Conservation (phyloP, 2,888 invertebrate genomes). For the Xestia xanthographa region DNA sequence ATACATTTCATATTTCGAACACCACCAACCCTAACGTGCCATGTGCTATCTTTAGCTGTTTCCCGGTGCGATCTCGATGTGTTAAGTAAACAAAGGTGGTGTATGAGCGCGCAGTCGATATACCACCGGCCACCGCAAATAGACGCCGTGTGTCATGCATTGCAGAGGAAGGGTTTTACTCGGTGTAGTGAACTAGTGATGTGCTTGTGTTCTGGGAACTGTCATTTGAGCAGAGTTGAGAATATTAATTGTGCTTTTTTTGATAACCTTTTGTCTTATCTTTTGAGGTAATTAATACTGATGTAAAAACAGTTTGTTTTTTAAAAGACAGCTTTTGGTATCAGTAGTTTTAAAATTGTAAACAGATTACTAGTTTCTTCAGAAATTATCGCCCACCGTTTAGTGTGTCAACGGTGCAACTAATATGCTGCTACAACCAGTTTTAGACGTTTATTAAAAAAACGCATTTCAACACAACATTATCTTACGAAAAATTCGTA, state of each 20-base stretch:
- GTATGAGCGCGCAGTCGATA: constrained; percentile 82
- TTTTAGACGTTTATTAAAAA: background rate
- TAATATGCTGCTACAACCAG: background rate
- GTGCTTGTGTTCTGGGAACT: constrained; percentile 19
- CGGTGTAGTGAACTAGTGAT: constrained; percentile 16
- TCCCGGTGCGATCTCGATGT: constrained; percentile 76
- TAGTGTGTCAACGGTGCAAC: no score
- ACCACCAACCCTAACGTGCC: constrained; percentile 58
- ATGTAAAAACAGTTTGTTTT: background rate
- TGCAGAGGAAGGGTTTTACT: constrained; percentile 67
- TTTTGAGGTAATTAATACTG: background rate
- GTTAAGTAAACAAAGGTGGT: constrained; percentile 85
- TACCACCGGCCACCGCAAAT: constrained; percentile 86
- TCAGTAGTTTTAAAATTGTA: background rate
- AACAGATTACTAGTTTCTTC: background rate
- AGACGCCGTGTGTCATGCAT: constrained; percentile 73
- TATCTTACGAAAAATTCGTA: constrained; percentile 24
- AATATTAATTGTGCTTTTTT: background rate
- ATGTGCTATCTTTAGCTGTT: constrained; percentile 81
- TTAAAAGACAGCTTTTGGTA: background rate
- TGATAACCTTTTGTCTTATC: background rate
- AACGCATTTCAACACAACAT: constrained; percentile 2
- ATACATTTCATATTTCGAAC: constrained; percentile 53
- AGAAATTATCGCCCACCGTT: background rate
- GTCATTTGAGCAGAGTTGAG: constrained; percentile 1